phyloP scores from a whole-genome alignment of 1,140 invertebrate genomes.

The Muscidifurax raptorellus region DNA sequence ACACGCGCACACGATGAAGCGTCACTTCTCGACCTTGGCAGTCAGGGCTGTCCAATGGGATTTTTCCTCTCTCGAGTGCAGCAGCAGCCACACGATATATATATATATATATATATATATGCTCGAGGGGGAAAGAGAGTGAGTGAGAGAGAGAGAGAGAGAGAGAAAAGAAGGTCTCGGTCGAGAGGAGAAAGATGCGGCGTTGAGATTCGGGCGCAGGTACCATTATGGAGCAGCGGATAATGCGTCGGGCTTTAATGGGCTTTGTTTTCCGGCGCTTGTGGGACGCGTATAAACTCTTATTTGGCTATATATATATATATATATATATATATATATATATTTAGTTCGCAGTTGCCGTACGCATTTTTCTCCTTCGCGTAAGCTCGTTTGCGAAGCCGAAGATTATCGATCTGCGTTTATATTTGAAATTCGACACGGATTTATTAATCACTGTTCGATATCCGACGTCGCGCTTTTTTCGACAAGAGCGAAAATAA shows the following conservation, averaged over 20 bases:
- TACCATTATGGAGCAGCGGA: not conserved
- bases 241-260: conserved; percentile 8
- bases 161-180: not conserved
- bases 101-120: not conserved
- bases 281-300: not conserved
- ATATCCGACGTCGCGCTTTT: too few species aligned
- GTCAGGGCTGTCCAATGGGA: conserved; percentile 27
- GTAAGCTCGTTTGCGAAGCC: too few species aligned
- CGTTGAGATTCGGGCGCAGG: conserved; percentile 28
- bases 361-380: too few species aligned
- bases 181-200: conserved; percentile 11
- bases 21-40: conserved; percentile 22
- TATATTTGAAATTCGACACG: too few species aligned
- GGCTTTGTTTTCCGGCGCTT: conserved; percentile 1
- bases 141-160: not conserved
- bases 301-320: too few species aligned
- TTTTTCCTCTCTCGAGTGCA: not conserved
- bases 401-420: too few species aligned
- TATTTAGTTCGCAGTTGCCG: too few species aligned
- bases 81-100: not conserved
- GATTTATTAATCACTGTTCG: too few species aligned
- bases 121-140: not conserved
- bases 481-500: too few species aligned
- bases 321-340: too few species aligned
- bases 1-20: not conserved